Conservation (phyloP, 23 tunicate genomes). For the Trididemnum nubilum region DNA sequence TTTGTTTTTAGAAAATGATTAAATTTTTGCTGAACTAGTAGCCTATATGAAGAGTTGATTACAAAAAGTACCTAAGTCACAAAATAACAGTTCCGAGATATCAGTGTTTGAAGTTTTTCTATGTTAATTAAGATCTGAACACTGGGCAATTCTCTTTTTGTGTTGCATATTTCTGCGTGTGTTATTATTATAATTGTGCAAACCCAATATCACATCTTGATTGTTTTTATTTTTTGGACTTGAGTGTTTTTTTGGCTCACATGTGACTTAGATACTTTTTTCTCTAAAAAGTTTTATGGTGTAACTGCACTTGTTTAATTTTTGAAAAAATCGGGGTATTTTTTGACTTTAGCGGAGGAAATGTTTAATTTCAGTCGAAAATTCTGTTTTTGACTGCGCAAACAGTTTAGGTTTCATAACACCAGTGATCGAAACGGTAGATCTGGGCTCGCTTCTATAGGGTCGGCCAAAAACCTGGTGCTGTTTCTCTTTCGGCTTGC, state of each 20-base stretch:
- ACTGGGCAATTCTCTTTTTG: neutral
- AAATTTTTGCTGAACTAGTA: too few relatives aligned
- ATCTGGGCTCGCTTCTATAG: too few relatives aligned
- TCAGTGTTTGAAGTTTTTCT: conserved; percentile 22
- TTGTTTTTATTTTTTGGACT: neutral
- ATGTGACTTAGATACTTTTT: too few relatives aligned
- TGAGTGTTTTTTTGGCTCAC: neutral
- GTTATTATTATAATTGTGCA: neutral
- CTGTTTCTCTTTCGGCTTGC: too few relatives aligned
- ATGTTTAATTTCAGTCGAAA: neutral
- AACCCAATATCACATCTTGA: neutral
- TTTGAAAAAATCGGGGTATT: neutral
- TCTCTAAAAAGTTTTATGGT: neutral
- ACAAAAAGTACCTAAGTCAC: conserved; percentile 14
- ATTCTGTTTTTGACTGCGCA: too few relatives aligned
- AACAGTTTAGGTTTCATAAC: too few relatives aligned
- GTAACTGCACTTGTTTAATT: neutral
- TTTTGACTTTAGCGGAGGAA: neutral
- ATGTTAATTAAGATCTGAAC: neutral
- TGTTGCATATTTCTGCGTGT: conserved; percentile 14
- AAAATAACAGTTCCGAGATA: conserved; percentile 12
- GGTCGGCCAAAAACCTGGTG: too few relatives aligned
- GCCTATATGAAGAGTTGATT: conserved; percentile 8
- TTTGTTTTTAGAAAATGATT: too few relatives aligned
- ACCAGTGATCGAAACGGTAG: too few relatives aligned